phyloP scores from a whole-genome alignment of 2,797 vertebrate genomes.

The Oceanodroma leucorhoa region DNA sequence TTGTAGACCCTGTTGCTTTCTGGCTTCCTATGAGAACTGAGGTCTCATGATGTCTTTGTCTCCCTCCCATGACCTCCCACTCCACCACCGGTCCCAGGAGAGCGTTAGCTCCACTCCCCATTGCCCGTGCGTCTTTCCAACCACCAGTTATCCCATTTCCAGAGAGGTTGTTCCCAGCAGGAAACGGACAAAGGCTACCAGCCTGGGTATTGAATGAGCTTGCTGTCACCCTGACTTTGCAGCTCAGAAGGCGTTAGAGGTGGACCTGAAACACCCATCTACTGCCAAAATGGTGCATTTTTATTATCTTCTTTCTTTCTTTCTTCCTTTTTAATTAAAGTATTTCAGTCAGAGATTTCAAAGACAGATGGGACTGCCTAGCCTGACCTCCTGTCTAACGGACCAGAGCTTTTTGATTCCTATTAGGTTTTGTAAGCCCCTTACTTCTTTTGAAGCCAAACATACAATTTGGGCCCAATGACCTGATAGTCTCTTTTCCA shows the following conservation, averaged over 20 bases:
- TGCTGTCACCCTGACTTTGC: background rate
- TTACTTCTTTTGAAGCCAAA: constrained; percentile 35
- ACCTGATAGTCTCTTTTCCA: constrained; percentile 22
- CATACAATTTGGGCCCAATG: background rate
- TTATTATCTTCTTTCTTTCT: background rate
- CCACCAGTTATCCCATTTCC: background rate
- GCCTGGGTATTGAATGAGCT: background rate
- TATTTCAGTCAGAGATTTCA: background rate
- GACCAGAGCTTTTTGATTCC: background rate
- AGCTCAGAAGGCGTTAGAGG: background rate
- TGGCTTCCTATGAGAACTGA: background rate
- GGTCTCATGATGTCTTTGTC: background rate
- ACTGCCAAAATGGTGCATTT: background rate
- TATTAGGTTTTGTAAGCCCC: background rate
- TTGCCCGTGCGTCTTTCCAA: rapidly evolving
- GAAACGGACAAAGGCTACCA: background rate
- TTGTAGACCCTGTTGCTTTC: background rate
- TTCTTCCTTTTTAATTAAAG: constrained; percentile 42
- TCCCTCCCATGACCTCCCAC: background rate
- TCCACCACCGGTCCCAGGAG: background rate
- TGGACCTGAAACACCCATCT: background rate
- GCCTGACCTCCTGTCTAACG: background rate
- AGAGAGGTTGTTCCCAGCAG: background rate
- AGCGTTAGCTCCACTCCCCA: rapidly evolving
- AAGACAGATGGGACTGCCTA: background rate